Conservation (phyloP, 2,113 vertebrate species). For the Nematolebias whitei region DNA sequence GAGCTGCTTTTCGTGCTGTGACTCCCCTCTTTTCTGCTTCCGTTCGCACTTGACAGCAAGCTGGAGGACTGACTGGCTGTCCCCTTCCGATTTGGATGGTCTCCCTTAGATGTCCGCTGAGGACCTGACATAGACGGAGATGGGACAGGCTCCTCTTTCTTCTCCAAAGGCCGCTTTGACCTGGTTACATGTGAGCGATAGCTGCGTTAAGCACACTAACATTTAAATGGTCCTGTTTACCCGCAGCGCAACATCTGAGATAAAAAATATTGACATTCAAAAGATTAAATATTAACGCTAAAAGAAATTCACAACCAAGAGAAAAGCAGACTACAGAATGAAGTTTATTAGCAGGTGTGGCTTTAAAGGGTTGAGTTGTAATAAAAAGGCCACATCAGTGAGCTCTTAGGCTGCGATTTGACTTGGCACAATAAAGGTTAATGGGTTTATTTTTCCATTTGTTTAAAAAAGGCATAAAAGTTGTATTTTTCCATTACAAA, state of each 20-base stretch:
- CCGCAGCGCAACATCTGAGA: neutral
- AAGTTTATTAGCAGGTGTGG: conserved; percentile 19
- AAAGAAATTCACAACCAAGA: neutral
- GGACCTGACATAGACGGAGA: conserved; percentile 87
- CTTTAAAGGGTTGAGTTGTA: neutral
- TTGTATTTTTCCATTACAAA: neutral
- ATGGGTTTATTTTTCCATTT: conserved; percentile 12
- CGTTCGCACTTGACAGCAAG: conserved; percentile 85
- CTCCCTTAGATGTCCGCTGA: conserved; percentile 89
- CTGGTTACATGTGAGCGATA: conserved; percentile 68
- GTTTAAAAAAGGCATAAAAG: neutral
- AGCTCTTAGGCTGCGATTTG: neutral
- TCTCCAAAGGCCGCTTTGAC: conserved; percentile 86
- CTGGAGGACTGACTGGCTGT: conserved; percentile 92
- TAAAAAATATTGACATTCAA: neutral
- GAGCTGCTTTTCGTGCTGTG: conserved; percentile 83
- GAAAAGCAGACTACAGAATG: neutral
- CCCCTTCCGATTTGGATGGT: conserved; percentile 90
- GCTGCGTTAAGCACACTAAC: neutral
- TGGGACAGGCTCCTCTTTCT: conserved; percentile 92
- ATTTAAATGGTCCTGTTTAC: neutral
- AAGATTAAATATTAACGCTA: conserved; percentile 14
- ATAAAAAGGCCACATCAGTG: conserved; percentile 6
- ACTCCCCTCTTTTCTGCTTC: conserved; percentile 84
- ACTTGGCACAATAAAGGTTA: conserved; percentile 5